Percentiles rank a stretch among this genome's conserved stretches.
phyloP scores from a whole-genome alignment of 2,113 vertebrate genomes.

The Rhinopomastus cyanomelas region DNA sequence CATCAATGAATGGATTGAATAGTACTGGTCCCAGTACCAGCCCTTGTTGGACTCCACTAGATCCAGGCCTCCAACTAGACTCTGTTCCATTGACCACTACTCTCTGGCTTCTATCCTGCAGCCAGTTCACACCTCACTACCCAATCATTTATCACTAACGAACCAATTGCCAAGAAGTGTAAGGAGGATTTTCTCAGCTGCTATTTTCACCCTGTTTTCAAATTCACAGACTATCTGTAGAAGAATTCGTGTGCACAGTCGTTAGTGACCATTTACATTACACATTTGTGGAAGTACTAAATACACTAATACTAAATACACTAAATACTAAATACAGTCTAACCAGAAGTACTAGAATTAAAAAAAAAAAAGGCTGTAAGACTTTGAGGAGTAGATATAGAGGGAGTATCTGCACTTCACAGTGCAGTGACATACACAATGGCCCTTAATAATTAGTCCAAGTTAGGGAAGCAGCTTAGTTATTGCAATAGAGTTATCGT shows the following conservation, averaged over 20 bases:
- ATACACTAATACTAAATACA: not conserved
- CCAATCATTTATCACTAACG: too few relatives aligned
- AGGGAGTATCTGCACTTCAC: not conserved
- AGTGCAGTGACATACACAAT: not conserved
- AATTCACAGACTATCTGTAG: not conserved
- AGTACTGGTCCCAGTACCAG: too few relatives aligned
- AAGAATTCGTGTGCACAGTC: not conserved
- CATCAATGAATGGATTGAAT: too few relatives aligned
- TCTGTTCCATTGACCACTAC: too few relatives aligned
- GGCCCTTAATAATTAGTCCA: not conserved
- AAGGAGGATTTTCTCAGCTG: not conserved
- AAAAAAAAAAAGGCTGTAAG: not conserved
- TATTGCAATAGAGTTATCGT: not conserved
- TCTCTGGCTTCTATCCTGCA: too few relatives aligned
- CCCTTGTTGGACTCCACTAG: too few relatives aligned
- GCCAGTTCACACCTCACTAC: too few relatives aligned
- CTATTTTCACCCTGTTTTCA: not conserved
- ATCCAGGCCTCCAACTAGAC: too few relatives aligned
- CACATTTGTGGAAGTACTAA: not conserved
- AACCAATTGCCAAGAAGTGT: not conserved
- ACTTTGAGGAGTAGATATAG: not conserved
- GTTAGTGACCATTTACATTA: not conserved
- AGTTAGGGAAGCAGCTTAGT: not conserved
- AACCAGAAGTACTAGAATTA: not conserved
- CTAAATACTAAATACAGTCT: not conserved